Evolutionary conservation across 2,113 vertebrate genomes (phyloP).

Genomic region (Megaceryle maxima): DNA sequence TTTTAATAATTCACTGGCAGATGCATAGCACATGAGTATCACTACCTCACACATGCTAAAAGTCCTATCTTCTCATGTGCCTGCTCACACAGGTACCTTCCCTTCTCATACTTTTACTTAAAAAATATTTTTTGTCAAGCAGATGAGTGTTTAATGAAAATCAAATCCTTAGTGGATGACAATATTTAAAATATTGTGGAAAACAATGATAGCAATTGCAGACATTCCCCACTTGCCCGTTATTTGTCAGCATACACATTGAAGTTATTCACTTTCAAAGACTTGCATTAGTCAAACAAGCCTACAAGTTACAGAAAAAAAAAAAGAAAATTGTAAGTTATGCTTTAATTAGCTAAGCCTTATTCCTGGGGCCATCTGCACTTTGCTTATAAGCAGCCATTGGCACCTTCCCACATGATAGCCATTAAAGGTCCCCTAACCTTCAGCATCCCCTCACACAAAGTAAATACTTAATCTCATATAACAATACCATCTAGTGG

Average conservation of each 20-base stretch:
- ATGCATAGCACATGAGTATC: background rate
- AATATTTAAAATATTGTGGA: background rate
- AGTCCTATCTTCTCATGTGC: background rate
- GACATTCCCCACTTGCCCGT: background rate
- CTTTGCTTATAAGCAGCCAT: background rate
- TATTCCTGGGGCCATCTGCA: background rate
- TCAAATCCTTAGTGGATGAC: background rate
- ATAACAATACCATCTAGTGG: slow-evolving; percentile 61
- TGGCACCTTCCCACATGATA: background rate
- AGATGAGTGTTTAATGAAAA: background rate
- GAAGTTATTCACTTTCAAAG: background rate
- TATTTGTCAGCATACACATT: background rate
- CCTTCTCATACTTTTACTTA: background rate
- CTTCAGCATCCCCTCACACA: background rate
- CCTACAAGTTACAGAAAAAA: background rate
- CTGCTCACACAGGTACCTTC: background rate
- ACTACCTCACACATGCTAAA: background rate
- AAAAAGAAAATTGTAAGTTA: background rate
- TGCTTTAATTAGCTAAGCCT: background rate
- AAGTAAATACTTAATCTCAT: slow-evolving; percentile 37
- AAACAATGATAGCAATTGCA: background rate
- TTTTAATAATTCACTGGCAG: background rate
- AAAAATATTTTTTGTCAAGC: background rate
- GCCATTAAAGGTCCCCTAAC: background rate
- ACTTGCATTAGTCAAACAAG: background rate